A percentile compares a stretch with the other conserved stretches of the same genome.
These are phyloP conservation scores for Xylocopa sonorina DNA, from an alignment of 1,140 invertebrate genomes.

Conservation along the genomic window DNA sequence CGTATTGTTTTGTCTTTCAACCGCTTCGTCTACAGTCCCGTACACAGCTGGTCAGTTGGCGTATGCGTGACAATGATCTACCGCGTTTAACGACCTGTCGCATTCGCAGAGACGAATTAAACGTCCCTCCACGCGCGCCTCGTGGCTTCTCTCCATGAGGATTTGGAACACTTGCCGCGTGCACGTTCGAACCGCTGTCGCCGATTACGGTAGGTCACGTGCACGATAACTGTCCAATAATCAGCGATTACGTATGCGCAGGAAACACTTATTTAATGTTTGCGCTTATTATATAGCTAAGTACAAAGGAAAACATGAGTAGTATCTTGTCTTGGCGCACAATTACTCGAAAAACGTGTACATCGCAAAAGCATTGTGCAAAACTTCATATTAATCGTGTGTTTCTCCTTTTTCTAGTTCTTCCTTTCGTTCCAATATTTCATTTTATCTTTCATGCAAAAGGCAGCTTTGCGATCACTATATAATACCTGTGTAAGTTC, in stretches of 20 bases:
- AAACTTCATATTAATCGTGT: not conserved
- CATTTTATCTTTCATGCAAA: not conserved
- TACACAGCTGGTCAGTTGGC: constrained; percentile 45
- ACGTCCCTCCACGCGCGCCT: constrained; percentile 36
- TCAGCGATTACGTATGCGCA: constrained; percentile 66
- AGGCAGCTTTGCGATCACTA: not conserved
- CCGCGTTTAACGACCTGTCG: constrained; percentile 57
- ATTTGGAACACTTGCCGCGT: constrained; percentile 72
- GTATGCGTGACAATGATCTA: constrained; percentile 56
- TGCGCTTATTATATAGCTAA: constrained; percentile 9
- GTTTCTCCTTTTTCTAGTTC: not conserved
- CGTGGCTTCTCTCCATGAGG: constrained; percentile 55
- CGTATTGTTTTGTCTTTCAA: constrained; percentile 61
- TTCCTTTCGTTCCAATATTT: not conserved
- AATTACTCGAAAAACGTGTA: not conserved
- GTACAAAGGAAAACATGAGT: constrained; percentile 2
- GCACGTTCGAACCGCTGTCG: constrained; percentile 67
- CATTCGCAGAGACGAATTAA: constrained; percentile 47
- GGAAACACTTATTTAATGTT: constrained; percentile 54
- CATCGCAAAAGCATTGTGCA: not conserved
- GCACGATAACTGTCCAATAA: constrained; percentile 68
- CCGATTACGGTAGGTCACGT: constrained; percentile 75
- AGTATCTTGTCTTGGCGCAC: not conserved
- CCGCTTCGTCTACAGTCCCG: constrained; percentile 3
- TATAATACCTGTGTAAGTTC: not conserved